Evolutionary conservation across 2,797 vertebrate genomes (phyloP).

Genomic region (Poeciliopsis paucimaculata): DNA sequence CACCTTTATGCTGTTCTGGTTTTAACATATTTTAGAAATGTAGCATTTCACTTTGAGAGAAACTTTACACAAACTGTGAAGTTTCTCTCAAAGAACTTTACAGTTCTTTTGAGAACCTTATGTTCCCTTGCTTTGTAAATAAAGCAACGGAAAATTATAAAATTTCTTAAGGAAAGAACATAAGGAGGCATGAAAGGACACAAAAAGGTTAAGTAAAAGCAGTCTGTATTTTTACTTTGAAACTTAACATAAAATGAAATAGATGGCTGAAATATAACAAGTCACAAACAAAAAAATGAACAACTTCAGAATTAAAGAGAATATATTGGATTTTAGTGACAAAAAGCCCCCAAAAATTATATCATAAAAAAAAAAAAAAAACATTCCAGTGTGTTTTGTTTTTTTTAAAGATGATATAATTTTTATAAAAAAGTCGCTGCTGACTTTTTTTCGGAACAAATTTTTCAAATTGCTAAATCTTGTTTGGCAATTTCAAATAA

Average conservation of each 20-base stretch:
- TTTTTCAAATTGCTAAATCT: too few species aligned
- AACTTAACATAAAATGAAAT: neutral
- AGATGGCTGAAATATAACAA: neutral
- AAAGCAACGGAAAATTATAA: neutral
- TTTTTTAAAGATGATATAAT: neutral
- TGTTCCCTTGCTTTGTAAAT: neutral
- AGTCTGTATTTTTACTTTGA: neutral
- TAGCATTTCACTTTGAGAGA: neutral
- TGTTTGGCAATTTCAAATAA: too few species aligned
- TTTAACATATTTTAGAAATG: neutral
- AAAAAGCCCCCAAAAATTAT: neutral
- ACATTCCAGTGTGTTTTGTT: neutral
- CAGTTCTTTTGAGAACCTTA: too few species aligned
- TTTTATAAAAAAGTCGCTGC: neutral
- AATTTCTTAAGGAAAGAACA: neutral
- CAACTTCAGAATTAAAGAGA: neutral
- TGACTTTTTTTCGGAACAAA: neutral
- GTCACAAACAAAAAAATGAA: neutral
- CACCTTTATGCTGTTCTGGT: neutral
- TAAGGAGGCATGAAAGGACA: neutral
- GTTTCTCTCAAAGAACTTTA: too few species aligned
- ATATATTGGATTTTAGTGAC: neutral
- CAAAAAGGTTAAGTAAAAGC: neutral
- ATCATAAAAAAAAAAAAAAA: neutral
- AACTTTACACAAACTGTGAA: neutral